Conservation (phyloP, 2,888 invertebrate species). For the Alcis repandata region DNA sequence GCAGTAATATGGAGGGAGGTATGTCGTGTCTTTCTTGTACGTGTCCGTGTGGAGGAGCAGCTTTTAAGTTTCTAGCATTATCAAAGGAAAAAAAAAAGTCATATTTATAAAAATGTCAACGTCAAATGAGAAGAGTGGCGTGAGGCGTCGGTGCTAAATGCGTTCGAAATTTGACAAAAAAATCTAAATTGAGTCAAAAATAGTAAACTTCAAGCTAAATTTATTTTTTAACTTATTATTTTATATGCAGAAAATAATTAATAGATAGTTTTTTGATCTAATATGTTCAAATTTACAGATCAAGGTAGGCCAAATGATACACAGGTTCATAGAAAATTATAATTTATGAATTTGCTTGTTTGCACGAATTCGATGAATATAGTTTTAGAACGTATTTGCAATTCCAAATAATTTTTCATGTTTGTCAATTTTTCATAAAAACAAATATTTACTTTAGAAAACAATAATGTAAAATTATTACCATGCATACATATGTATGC, state of each 20-base stretch:
- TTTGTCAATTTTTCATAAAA: slow-evolving; percentile 1
- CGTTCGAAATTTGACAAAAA: slow-evolving; percentile 11
- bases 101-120: neutral
- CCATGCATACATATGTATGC: neutral
- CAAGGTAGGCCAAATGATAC: no score
- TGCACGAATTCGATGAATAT: neutral
- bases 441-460: neutral
- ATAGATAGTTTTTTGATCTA: no score
- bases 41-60: no score
- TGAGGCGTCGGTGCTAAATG: slow-evolving; percentile 20
- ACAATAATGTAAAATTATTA: slow-evolving; percentile 7
- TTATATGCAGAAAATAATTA: no score
- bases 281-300: no score
- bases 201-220: neutral
- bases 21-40: no score
- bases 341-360: no score
- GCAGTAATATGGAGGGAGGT: no score
- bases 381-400: slow-evolving; percentile 13
- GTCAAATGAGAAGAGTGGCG: slow-evolving; percentile 9
- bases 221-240: neutral
- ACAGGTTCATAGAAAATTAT: no score
- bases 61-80: no score
- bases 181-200: neutral
- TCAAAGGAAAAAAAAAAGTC: neutral
- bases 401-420: slow-evolving; percentile 1